Conservation (phyloP, 2,888 invertebrate genomes). For the Alsophila aescularia region DNA sequence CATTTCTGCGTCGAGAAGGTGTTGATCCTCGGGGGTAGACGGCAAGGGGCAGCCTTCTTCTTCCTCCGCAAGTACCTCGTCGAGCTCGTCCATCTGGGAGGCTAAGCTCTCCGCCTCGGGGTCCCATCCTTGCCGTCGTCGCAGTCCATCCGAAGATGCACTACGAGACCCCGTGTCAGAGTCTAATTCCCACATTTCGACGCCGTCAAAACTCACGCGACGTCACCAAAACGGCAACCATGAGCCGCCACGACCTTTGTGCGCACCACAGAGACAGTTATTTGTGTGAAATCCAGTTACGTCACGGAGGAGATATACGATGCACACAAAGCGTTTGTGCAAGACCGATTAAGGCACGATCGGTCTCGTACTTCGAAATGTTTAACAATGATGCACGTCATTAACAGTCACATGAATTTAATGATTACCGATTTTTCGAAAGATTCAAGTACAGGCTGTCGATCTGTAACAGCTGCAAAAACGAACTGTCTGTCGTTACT, state of each 20-base stretch:
- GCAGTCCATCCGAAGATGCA: slow-evolving; percentile 77
- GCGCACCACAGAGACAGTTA: slow-evolving; percentile 60
- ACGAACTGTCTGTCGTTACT: slow-evolving; percentile 30
- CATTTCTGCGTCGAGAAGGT: slow-evolving; percentile 93
- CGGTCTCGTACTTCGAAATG: not conserved
- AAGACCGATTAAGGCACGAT: no score
- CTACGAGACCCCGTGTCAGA: slow-evolving; percentile 75
- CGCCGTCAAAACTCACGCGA: slow-evolving; percentile 55
- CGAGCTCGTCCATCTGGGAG: slow-evolving; percentile 79
- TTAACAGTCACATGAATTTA: slow-evolving; percentile 36
- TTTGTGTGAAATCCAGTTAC: slow-evolving; percentile 69
- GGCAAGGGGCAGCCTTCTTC: slow-evolving; percentile 93
- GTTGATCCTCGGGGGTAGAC: slow-evolving; percentile 94
- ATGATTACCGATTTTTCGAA: slow-evolving; percentile 14
- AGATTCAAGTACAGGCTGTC: slow-evolving; percentile 19
- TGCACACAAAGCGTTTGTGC: slow-evolving; percentile 18
- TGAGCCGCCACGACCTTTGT: slow-evolving; percentile 66
- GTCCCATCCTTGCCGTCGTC: slow-evolving; percentile 80
- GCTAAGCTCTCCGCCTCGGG: slow-evolving; percentile 77
- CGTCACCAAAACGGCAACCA: slow-evolving; percentile 58
- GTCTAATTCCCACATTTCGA: slow-evolving; percentile 79
- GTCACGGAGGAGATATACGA: slow-evolving; percentile 61
- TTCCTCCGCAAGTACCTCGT: slow-evolving; percentile 88
- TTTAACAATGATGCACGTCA: slow-evolving; percentile 2
- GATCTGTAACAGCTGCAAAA: slow-evolving; percentile 41